These are phyloP conservation scores for Anthopleura xanthogrammica DNA, from an alignment of 92 coral and sea anemone genomes.

Conservation along the genomic window DNA sequence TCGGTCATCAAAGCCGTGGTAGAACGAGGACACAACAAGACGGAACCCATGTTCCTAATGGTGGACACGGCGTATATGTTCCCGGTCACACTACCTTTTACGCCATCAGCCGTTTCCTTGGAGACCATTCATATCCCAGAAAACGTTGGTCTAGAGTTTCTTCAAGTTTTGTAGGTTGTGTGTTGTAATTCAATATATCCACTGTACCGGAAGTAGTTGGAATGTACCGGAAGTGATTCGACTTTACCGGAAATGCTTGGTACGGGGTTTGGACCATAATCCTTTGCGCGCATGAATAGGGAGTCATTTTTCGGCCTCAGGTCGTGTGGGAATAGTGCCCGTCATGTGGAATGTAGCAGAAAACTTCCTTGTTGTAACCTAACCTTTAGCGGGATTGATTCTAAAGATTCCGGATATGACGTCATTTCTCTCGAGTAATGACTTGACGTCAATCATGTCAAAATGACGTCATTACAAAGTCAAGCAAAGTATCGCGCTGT, in stretches of 20 bases:
- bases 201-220: background rate
- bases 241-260: background rate
- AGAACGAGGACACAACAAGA: constrained; percentile 88
- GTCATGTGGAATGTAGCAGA: background rate
- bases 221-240: background rate
- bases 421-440: background rate
- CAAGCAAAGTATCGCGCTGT: too few species aligned
- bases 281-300: background rate
- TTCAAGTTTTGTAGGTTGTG: constrained; percentile 61
- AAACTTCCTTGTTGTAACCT: too few species aligned
- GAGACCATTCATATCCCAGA: constrained; percentile 89
- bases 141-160: constrained; percentile 55
- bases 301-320: background rate
- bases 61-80: constrained; percentile 83
- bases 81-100: constrained; percentile 85
- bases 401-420: background rate
- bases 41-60: constrained; percentile 95
- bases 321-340: background rate
- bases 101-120: constrained; percentile 92
- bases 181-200: background rate
- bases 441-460: background rate
- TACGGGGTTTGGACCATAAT: background rate
- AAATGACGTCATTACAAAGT: background rate
- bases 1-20: constrained; percentile 95
- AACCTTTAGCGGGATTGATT: too few species aligned